Evolutionary conservation across 2,113 vertebrate genomes (phyloP), one percentile per base, ranked within the genome.

Genomic region (Eclectus roratus): DNA sequence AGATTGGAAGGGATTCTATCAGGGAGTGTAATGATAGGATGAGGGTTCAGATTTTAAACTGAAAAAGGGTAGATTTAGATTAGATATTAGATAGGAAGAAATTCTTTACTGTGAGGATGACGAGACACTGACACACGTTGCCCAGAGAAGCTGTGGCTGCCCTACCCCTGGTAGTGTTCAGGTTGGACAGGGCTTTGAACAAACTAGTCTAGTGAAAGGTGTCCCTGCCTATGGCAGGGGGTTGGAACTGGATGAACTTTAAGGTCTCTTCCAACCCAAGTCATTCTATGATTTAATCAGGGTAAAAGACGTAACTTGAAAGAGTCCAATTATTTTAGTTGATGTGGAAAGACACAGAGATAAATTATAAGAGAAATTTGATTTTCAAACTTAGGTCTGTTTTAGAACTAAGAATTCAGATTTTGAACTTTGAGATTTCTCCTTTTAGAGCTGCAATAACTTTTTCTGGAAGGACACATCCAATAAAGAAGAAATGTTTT

Each of bases 261-360:
- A 58, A 35, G 4, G 33, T 35, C 56, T 13, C 21, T 58, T 58
- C 21, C 56, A 58, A 58, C 20, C 55, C 55, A 58, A 58, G 21
- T 21, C 56, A 35, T 58, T 58, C 21, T 58, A 15, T 58, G 21
- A 58, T 58, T 83, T 64, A 63, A 96, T 72, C 63, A 80, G 66
- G 18, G 23, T 82, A 55, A 91, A 85, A 90, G 46, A 70, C 24
- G 27, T 31, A 53, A 28, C 73, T 65, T 74, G 43, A 92, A 39
- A 49, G 89, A 93, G 37, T 25, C 66, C 63, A 91, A 91, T 39
- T 92, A 93, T 77, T 89, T 89, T 85, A 95, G 76, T 72, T 86
- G 58, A 64, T 2, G 1, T 77, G 47, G 37, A 76, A 80, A 80
- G 77, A 60, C n/a, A 65, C 31, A 82, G 60, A 83, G 56, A 15